Percentiles rank a stretch among this genome's conserved stretches.
Evolutionary conservation across 2,113 vertebrate genomes (phyloP).

Genomic region (Rhinolophus ferrumequinum): DNA sequence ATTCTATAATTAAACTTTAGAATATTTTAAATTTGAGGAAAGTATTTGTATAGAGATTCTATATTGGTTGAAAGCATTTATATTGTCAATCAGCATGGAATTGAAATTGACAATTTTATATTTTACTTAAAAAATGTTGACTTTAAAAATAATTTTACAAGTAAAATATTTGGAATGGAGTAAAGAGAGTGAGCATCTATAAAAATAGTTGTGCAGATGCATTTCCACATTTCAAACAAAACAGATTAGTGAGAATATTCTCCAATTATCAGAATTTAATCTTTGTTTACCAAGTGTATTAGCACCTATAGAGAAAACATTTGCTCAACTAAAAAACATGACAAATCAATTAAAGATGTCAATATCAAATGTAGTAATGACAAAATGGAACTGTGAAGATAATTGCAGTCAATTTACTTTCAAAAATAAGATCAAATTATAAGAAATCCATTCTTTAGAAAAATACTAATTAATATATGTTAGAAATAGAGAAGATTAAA

Average conservation of each 20-base stretch:
- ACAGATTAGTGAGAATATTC: neutral
- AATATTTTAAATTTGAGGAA: neutral
- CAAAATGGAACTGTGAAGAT: neutral
- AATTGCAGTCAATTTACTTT: neutral
- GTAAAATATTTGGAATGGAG: neutral
- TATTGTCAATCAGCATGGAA: neutral
- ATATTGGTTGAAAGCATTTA: neutral
- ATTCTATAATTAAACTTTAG: neutral
- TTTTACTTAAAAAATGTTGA: neutral
- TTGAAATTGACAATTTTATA: neutral
- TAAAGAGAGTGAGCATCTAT: neutral
- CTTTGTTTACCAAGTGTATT: neutral
- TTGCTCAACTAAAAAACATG: neutral
- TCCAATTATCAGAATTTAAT: neutral
- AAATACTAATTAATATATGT: neutral
- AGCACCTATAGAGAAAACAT: neutral
- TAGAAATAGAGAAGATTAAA: neutral
- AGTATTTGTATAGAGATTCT: neutral
- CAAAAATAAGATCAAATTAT: neutral
- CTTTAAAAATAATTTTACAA: neutral
- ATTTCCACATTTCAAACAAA: neutral
- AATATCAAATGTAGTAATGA: conserved; percentile 5
- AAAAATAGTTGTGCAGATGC: neutral
- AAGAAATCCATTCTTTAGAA: neutral
- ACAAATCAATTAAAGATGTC: neutral